Evolutionary conservation across 1,140 invertebrate genomes (phyloP).

Genomic region (Eciton burchellii): DNA sequence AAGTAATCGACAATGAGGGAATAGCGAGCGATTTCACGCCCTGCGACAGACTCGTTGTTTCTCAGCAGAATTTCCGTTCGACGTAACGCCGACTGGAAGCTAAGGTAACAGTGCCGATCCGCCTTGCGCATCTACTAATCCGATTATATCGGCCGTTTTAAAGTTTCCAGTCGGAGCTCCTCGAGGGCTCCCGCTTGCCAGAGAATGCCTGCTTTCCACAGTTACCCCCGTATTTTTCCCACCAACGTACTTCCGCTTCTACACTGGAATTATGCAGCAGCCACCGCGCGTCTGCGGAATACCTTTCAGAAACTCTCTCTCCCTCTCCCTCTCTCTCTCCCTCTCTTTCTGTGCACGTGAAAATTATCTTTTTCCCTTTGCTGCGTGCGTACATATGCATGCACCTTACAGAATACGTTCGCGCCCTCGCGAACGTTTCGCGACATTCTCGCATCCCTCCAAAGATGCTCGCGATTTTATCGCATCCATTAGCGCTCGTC

Average conservation of each 20-base stretch:
- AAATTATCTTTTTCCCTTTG: conserved; percentile 10
- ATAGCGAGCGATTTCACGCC: conserved; percentile 6
- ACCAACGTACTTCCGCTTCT: conserved; percentile 70
- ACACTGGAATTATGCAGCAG: conserved; percentile 60
- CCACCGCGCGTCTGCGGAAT: conserved; percentile 41
- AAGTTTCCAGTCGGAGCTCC: conserved; percentile 58
- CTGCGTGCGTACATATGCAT: neutral
- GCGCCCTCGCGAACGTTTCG: neutral
- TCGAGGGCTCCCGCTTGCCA: conserved; percentile 29
- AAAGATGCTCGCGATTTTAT: conserved; percentile 37
- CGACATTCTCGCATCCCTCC: conserved; percentile 3
- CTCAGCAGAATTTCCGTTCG: conserved; percentile 40
- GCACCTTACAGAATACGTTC: conserved; percentile 25
- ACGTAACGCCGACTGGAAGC: conserved; percentile 61
- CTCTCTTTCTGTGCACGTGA: neutral
- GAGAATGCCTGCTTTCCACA: conserved; percentile 65
- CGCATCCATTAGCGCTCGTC: conserved; percentile 20
- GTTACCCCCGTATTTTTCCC: conserved; percentile 69
- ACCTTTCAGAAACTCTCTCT: conserved; percentile 7
- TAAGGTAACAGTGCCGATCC: conserved; percentile 57
- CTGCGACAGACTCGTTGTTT: neutral
- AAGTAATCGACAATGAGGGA: conserved; percentile 8
- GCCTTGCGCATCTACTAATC: conserved; percentile 64
- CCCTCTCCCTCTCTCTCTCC: too few species aligned
- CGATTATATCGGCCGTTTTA: conserved; percentile 70